Evolutionary conservation across 2,113 vertebrate genomes (phyloP).

Genomic region (Pantherophis guttatus): DNA sequence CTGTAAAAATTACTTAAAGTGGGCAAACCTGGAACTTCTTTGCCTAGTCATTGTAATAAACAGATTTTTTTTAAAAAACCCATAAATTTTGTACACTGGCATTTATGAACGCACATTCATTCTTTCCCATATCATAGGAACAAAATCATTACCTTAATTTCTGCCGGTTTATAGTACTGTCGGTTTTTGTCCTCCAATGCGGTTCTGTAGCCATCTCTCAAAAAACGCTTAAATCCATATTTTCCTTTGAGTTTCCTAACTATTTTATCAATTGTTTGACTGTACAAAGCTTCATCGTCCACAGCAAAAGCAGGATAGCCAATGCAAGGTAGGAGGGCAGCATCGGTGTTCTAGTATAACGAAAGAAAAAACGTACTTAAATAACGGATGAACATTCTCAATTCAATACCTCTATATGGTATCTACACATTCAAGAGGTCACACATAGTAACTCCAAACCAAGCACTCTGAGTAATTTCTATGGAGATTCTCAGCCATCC

Average conservation of each 20-base stretch:
- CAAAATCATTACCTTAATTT: conserved; percentile 89
- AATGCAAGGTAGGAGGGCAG: conserved; percentile 91
- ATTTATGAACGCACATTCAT: background rate
- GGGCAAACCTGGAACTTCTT: background rate
- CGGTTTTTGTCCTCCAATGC: conserved; percentile 87
- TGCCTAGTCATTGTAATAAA: background rate
- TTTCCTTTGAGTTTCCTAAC: conserved; percentile 90
- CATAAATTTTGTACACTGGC: background rate
- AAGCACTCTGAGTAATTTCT: no score
- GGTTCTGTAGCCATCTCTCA: conserved; percentile 91
- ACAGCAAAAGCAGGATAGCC: conserved; percentile 95
- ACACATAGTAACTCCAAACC: no score
- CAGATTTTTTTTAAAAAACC: background rate
- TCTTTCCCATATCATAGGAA: background rate
- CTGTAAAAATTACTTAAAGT: background rate
- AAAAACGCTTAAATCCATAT: conserved; percentile 92
- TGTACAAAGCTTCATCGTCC: conserved; percentile 90
- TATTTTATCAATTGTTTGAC: conserved; percentile 92
- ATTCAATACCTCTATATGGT: background rate
- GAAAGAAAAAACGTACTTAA: background rate
- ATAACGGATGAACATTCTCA: background rate
- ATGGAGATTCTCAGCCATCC: no score
- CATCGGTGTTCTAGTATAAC: conserved; percentile 86
- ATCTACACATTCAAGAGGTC: background rate
- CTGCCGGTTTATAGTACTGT: conserved; percentile 92